These are phyloP conservation scores for Calidris pygmaea DNA, from an alignment of 2,113 vertebrate species.

Conservation along the genomic window DNA sequence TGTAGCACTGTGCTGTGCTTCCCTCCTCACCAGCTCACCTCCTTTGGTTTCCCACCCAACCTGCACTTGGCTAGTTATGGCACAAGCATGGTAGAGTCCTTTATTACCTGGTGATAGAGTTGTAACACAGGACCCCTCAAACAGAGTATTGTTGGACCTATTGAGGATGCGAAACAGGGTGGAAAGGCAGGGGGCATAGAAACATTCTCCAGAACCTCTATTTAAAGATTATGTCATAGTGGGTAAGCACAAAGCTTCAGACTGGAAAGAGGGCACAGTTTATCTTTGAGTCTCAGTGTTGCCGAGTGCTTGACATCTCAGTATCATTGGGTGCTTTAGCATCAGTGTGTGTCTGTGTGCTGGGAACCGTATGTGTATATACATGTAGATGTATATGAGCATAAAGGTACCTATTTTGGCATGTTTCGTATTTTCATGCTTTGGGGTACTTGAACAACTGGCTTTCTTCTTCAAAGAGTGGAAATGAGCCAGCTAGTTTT, in stretches of 20 bases:
- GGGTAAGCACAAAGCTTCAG: not conserved
- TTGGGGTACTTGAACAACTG: not conserved
- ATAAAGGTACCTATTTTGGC: not conserved
- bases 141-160: not conserved
- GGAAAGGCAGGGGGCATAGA: not conserved
- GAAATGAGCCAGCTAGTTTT: not conserved
- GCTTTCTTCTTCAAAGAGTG: not conserved
- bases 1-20: rapidly evolving
- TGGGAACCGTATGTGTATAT: not conserved
- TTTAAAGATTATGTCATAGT: not conserved
- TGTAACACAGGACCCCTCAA: not conserved
- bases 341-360: not conserved
- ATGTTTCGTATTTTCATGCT: not conserved
- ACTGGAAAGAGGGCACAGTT: not conserved
- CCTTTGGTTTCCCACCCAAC: not conserved
- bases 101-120: not conserved
- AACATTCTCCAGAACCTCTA: not conserved
- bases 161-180: rapidly evolving
- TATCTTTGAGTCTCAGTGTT: not conserved
- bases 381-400: not conserved
- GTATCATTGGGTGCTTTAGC: not conserved
- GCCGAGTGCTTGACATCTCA: not conserved
- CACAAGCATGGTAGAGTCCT: not conserved
- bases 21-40: not conserved
- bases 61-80: not conserved